phyloP scores from a whole-genome alignment of 2,797 vertebrate species.

The Spinus olivaceus region DNA sequence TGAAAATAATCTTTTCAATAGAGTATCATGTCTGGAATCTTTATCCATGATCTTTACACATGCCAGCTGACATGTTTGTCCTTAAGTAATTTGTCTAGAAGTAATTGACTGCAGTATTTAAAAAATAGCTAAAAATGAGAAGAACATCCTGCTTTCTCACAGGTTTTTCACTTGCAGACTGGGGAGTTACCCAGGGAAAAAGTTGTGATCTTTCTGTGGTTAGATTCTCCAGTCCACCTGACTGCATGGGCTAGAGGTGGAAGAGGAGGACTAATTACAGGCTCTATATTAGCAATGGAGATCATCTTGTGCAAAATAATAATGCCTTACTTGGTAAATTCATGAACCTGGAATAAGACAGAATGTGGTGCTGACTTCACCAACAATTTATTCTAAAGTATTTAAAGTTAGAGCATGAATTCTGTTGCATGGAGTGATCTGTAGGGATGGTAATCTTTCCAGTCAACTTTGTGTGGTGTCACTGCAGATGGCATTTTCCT shows the following conservation, averaged over 20 bases:
- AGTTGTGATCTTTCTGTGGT: constrained; percentile 14
- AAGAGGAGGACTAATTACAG: background rate
- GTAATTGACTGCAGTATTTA: background rate
- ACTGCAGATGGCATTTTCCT: background rate
- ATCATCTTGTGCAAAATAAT: background rate
- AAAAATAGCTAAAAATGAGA: background rate
- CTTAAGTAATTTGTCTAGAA: background rate
- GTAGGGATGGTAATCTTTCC: background rate
- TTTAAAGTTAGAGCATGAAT: background rate
- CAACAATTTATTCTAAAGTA: background rate
- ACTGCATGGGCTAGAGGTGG: background rate
- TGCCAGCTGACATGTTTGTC: background rate
- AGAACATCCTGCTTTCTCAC: background rate
- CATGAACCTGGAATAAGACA: background rate
- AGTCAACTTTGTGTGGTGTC: background rate
- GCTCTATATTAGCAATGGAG: background rate
- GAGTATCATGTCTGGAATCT: background rate
- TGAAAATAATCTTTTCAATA: background rate
- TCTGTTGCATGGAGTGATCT: background rate
- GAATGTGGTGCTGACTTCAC: background rate
- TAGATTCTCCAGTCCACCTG: background rate
- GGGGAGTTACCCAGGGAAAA: background rate
- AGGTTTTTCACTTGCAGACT: background rate
- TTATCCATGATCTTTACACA: background rate
- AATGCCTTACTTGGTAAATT: background rate